Percentiles rank a stretch among this genome's conserved stretches.
phyloP scores from a whole-genome alignment of 2,113 vertebrate genomes.

The Odocoileus virginianus region DNA sequence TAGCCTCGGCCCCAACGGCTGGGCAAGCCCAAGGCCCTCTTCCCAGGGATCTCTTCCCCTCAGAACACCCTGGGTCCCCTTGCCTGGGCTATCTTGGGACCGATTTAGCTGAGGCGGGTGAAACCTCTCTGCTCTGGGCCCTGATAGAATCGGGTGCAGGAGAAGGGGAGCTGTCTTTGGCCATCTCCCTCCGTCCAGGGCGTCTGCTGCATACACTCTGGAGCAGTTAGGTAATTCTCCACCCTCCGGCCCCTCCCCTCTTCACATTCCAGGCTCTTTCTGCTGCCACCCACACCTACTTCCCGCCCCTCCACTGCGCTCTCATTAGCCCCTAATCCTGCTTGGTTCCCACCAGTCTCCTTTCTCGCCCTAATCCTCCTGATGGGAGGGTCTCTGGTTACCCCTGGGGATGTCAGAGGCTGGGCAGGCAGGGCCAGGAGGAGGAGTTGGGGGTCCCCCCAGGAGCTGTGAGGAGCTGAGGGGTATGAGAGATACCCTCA shows the following conservation, averaged over 20 bases:
- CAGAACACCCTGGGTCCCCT: background rate
- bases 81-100: background rate
- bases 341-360: conserved; percentile 55
- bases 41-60: background rate
- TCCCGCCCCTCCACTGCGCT: background rate
- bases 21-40: background rate
- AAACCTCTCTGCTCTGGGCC: background rate
- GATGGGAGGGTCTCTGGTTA: background rate
- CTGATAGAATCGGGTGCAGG: background rate
- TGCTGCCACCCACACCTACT: background rate
- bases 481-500: background rate
- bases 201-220: background rate
- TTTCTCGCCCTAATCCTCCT: conserved; percentile 31
- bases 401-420: background rate
- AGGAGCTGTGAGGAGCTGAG: background rate
- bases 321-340: conserved; percentile 54
- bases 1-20: background rate
- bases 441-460: background rate
- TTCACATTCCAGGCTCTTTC: conserved; percentile 53
- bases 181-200: background rate
- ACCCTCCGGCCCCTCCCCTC: background rate
- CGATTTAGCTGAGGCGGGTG: background rate
- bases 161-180: background rate
- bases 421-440: background rate
- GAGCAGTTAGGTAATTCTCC: conserved; percentile 42